Evolutionary conservation across 2,113 vertebrate species (phyloP).

Genomic region (Columba livia): DNA sequence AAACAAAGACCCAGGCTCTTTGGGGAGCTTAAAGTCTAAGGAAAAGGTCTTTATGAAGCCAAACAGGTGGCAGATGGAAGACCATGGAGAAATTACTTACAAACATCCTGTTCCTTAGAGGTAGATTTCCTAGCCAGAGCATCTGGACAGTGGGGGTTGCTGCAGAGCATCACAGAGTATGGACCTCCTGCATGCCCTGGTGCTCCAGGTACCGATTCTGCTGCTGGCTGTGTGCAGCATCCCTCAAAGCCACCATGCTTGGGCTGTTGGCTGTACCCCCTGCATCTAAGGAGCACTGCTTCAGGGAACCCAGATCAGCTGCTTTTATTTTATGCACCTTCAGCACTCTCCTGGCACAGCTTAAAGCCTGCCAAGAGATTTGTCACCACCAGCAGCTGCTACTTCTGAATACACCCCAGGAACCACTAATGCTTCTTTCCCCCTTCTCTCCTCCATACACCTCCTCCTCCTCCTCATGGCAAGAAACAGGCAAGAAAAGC

Average conservation of each 20-base stretch:
- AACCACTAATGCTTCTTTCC: neutral
- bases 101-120: neutral
- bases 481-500: neutral
- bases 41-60: neutral
- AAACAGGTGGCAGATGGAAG: neutral
- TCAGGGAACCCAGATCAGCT: neutral
- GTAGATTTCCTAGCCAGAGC: neutral
- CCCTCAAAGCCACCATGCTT: rapidly evolving
- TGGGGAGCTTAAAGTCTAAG: neutral
- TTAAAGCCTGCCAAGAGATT: neutral
- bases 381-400: neutral
- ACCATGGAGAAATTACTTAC: neutral
- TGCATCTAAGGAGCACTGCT: neutral
- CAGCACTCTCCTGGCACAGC: neutral
- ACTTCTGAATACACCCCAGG: neutral
- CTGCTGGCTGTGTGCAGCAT: neutral
- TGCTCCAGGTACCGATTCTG: neutral
- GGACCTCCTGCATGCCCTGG: rapidly evolving
- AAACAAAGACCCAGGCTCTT: neutral
- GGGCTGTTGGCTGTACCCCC: neutral
- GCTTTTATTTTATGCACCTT: neutral
- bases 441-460: neutral
- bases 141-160: rapidly evolving
- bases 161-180: neutral
- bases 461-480: neutral